Conservation (phyloP, 2,888 invertebrate genomes). For the Heliconius charithonia region DNA sequence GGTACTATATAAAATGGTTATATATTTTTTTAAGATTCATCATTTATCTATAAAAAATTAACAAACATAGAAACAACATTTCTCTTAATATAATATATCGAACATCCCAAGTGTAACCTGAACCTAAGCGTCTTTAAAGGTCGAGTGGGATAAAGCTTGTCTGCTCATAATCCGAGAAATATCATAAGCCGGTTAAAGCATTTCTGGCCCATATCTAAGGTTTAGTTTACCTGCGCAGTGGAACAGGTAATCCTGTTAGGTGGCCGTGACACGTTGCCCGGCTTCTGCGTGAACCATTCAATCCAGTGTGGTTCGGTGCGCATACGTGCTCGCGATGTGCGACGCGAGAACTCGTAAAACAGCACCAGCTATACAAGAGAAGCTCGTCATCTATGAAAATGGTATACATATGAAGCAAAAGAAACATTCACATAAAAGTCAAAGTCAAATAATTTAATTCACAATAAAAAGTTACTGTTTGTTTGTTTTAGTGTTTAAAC, state of each 20-base stretch:
- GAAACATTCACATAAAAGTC: constrained; percentile 11
- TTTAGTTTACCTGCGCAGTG: constrained; percentile 76
- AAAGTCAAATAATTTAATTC: no score
- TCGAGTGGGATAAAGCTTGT: constrained; percentile 54
- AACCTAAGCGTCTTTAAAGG: constrained; percentile 53
- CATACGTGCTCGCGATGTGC: constrained; percentile 73
- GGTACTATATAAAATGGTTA: neutral
- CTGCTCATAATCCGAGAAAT: constrained; percentile 61
- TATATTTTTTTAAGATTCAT: no score
- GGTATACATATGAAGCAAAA: constrained; percentile 62
- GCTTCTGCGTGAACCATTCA: constrained; percentile 73
- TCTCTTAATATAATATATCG: neutral
- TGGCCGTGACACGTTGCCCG: constrained; percentile 82
- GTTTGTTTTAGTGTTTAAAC: no score
- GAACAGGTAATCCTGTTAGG: constrained; percentile 83
- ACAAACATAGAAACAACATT: neutral
- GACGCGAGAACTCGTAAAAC: constrained; percentile 74
- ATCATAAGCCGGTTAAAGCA: constrained; percentile 72
- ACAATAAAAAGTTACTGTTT: no score
- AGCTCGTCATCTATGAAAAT: constrained; percentile 81
- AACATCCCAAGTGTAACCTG: constrained; percentile 39
- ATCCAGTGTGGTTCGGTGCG: constrained; percentile 62
- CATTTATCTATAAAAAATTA: neutral
- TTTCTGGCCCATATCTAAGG: constrained; percentile 66
- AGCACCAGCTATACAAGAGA: constrained; percentile 79